Evolutionary conservation across 2,797 vertebrate species (phyloP).

Genomic region (Falco cherrug): DNA sequence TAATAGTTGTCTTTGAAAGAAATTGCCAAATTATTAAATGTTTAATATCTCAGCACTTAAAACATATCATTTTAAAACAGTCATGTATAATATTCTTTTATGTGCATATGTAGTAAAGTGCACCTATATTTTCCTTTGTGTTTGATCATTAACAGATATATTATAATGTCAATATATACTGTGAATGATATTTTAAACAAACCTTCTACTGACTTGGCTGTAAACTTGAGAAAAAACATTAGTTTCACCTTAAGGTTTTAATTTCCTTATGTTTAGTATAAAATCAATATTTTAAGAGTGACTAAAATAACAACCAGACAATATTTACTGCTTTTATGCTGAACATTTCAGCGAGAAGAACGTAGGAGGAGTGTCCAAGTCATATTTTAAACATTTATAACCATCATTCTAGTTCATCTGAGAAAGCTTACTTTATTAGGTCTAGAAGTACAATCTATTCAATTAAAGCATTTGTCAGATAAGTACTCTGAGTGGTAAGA

Average conservation of each 20-base stretch:
- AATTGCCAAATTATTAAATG: constrained; percentile 64
- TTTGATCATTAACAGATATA: constrained; percentile 59
- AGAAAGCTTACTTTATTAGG: constrained; percentile 36
- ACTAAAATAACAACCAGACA: constrained; percentile 65
- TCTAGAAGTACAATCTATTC: constrained; percentile 18
- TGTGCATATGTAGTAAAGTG: constrained; percentile 42
- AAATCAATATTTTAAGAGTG: constrained; percentile 70
- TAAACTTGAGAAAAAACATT: constrained; percentile 70
- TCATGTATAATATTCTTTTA: constrained; percentile 60
- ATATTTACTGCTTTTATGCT: constrained; percentile 63
- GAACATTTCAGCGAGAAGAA: constrained; percentile 39
- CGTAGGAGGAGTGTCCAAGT: constrained; percentile 11
- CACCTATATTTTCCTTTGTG: constrained; percentile 51
- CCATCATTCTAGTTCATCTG: constrained; percentile 31
- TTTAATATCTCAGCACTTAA: constrained; percentile 65
- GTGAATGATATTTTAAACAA: constrained; percentile 61
- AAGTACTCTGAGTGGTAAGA: not conserved
- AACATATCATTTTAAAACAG: constrained; percentile 52
- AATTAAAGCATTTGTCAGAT: constrained; percentile 43
- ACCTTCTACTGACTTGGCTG: constrained; percentile 49
- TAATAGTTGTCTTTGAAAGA: constrained; percentile 62
- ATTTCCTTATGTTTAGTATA: constrained; percentile 65
- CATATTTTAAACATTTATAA: constrained; percentile 63
- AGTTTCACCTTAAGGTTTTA: constrained; percentile 69
- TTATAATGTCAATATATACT: constrained; percentile 57